Base-by-base conservation (phyloP, 2,888 invertebrate genomes). In the Eupithecia dodoneata region DNA sequence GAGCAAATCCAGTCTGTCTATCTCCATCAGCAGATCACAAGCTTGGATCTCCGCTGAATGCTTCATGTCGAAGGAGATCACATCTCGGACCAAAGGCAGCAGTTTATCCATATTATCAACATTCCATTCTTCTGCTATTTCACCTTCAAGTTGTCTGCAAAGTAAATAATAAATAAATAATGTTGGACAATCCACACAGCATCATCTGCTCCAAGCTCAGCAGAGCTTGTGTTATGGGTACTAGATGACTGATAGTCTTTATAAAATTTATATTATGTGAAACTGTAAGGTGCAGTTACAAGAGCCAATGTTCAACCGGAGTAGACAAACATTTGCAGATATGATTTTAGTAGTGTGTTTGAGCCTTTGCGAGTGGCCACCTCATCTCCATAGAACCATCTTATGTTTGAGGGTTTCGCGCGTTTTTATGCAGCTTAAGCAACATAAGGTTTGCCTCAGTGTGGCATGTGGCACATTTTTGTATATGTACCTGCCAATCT, bases 21-120 rank as follows among this genome's bases (percentile, higher is more conserved):
- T 98, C 95, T 99, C 99, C 97, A 99, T 99, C 0, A 99, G 95
- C 77, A 99, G 95, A 94, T 99, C 99, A 91, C 99, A 99, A 0
- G 99, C 99, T 93, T 99, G 99, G 0, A 99, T 98, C 94, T 99
- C 99, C 2, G 99, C 99, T 87, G 99, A 99, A 92, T 99, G 99
- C 81, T 97, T 97, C 98, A 99, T 99, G 89, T 99, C 98, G 91
- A 99, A 99, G 0, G 97, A 96, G 44, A 99, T 97, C 72, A 99
- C 98, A 89, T 98, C 97, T 79, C 97, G 96, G 2, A 99, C 97
- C 76, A 99, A 93, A 4, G 96, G 96, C 78, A 98, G 94, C 55
- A 99, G 93, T 74, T 96, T 96, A 42, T 96, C 95, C 92, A 91
- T 92, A 71, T 94, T 95, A 7, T 93, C 93, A 75, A 90, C 86